These are phyloP conservation scores for Hecatera dysodea DNA, from an alignment of 2,888 invertebrate genomes.

Conservation along the genomic window DNA sequence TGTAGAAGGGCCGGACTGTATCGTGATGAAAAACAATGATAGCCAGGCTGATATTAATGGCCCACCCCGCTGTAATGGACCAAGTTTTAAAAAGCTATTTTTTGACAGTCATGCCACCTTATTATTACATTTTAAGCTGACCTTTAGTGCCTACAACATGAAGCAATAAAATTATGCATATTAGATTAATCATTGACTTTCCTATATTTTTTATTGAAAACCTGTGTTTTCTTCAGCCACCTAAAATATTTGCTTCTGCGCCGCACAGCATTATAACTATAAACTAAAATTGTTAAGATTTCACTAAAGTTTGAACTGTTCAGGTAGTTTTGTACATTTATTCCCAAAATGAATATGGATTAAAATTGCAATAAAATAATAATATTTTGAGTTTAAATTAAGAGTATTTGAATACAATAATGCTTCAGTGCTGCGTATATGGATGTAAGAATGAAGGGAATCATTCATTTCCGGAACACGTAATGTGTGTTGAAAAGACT, in stretches of 20 bases:
- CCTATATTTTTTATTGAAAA: not conserved
- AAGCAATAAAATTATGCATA: constrained; percentile 1
- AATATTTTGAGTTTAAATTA: too few relatives aligned
- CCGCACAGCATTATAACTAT: not conserved
- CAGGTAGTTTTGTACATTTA: not conserved
- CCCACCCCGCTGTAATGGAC: not conserved
- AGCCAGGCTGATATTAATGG: not conserved
- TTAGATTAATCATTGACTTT: not conserved
- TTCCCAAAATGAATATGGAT: too few relatives aligned
- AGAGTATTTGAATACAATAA: too few relatives aligned
- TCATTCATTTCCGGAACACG: too few relatives aligned
- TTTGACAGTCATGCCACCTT: not conserved
- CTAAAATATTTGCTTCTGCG: not conserved
- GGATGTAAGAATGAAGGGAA: too few relatives aligned
- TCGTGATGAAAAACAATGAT: not conserved
- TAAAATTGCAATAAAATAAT: too few relatives aligned
- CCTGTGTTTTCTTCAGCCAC: not conserved
- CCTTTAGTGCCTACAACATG: not conserved
- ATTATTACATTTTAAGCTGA: not conserved
- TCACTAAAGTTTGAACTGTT: not conserved
- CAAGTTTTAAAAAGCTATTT: not conserved
- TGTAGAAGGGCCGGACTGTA: not conserved
- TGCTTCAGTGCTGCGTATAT: too few relatives aligned
- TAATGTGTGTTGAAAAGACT: too few relatives aligned
- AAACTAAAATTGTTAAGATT: not conserved